Evolutionary conservation across 2,797 vertebrate species (phyloP), one percentile per base, ranked within the genome.

Genomic region (Mus spretus): DNA sequence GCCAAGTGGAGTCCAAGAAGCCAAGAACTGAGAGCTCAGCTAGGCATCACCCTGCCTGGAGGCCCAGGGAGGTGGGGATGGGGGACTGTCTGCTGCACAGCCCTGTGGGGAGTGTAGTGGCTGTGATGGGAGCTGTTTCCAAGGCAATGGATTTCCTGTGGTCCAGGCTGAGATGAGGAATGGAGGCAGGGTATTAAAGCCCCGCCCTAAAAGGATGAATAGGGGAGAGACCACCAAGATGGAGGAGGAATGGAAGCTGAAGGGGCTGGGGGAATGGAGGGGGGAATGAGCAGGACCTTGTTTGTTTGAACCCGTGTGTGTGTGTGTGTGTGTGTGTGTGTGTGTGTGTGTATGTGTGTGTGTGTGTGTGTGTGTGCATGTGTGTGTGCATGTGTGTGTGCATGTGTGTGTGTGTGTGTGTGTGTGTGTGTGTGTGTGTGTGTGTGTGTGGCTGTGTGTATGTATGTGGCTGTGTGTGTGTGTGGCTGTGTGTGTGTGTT

Each of bases 161-260:
- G 19, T n/a, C 31, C 40, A 24, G 9, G 34, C 82, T 40, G 15
- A 82, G 82, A 61, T 55, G 63, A 87, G 53, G 44, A 59, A 31
- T 19, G 57, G 53, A 53, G 5, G 2, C 22, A 26, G 34, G 0
- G 0, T 1, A 1, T n/a, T 59, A 53, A 88, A 37, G 14, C 44
- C 37, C 61, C 47, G 47, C 17, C 50, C 63, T 55, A 59, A 92
- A 72, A 57, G 57, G 4, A 93, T 11, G 19, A n/a, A 47, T 77
- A 0, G 12, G 47, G n/a, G 28, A 61, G 31, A 83, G 65, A n/a
- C 4, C 20, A 78, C 12, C 19, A 13, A 81, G 24, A 28, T 2
- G 0, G 7, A 20, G 12, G 1, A 53, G 2, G 59, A 3, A 47
- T 0, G 1, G 53, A 31, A 14, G 31, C 3, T 24, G 40, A 47